phyloP scores from a whole-genome alignment of 2,888 invertebrate genomes.

The Eurytoma adleriae region DNA sequence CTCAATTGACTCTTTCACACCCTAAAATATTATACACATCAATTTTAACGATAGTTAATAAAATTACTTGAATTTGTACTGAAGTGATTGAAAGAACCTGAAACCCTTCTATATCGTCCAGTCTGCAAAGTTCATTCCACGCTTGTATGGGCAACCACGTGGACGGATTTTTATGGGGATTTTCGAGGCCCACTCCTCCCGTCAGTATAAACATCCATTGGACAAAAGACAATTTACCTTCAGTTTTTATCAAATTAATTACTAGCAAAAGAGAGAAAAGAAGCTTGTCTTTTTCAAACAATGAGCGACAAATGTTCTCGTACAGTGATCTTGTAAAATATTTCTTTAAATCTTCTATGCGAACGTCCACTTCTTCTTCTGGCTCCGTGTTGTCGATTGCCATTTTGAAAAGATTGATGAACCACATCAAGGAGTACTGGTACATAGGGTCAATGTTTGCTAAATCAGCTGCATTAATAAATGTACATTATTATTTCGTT shows the following conservation, averaged over 20 bases:
- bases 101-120: slow-evolving; percentile 78
- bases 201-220: slow-evolving; percentile 93
- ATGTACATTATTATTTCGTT: neutral
- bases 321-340: slow-evolving; percentile 94
- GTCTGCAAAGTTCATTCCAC: slow-evolving; percentile 88
- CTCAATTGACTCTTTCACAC: slow-evolving; percentile 83
- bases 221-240: slow-evolving; percentile 78
- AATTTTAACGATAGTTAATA: neutral
- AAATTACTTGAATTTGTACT: neutral
- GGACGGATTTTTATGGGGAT: slow-evolving; percentile 83
- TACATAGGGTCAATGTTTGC: slow-evolving; percentile 98
- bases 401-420: slow-evolving; percentile 90
- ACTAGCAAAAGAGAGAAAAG: slow-evolving; percentile 89
- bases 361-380: slow-evolving; percentile 86
- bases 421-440: slow-evolving; percentile 96
- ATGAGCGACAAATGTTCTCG: slow-evolving; percentile 92
- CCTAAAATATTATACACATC: slow-evolving; percentile 68
- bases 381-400: slow-evolving; percentile 92
- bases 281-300: slow-evolving; percentile 96
- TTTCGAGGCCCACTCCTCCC: slow-evolving; percentile 89
- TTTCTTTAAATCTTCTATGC: slow-evolving; percentile 85
- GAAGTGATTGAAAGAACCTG: slow-evolving; percentile 65
- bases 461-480: slow-evolving; percentile 81
- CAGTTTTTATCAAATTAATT: slow-evolving; percentile 83
- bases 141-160: slow-evolving; percentile 84